Conservation (phyloP, 2,113 vertebrate genomes). For the Cephalophus harveyi region DNA sequence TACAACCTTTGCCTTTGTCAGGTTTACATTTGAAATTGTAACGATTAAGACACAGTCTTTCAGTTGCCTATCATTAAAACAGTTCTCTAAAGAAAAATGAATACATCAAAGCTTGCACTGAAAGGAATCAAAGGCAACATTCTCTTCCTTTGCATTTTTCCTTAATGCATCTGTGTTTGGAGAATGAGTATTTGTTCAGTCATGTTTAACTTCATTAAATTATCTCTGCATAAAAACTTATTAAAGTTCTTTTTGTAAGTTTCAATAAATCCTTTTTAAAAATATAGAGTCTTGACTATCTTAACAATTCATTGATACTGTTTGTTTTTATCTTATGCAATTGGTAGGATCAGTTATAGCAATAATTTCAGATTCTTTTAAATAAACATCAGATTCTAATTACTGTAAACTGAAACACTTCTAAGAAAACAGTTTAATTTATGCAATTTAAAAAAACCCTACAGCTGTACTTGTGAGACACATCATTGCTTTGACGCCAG, state of each 20-base stretch:
- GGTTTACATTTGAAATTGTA: neutral
- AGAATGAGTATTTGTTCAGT: neutral
- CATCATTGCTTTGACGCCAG: slow-evolving; percentile 75
- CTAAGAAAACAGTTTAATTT: slow-evolving; percentile 78
- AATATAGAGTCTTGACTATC: neutral
- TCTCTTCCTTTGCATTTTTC: neutral
- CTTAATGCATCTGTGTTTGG: neutral
- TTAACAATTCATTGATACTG: neutral
- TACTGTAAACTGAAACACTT: slow-evolving; percentile 57
- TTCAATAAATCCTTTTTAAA: neutral
- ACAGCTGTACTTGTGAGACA: slow-evolving; percentile 75
- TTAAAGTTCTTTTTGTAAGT: neutral
- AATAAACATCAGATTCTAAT: slow-evolving; percentile 69
- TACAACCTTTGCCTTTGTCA: neutral
- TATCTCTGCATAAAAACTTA: neutral
- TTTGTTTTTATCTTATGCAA: slow-evolving; percentile 1
- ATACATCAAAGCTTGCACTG: neutral
- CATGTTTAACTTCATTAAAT: neutral
- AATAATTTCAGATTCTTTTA: slow-evolving; percentile 26
- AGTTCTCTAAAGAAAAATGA: neutral
- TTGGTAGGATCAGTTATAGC: neutral
- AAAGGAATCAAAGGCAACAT: neutral
- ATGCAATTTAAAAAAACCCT: slow-evolving; percentile 70
- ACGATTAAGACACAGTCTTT: neutral
- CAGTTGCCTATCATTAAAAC: neutral